phyloP scores from a whole-genome alignment of 2,113 vertebrate species.

The Onychostoma macrolepis region DNA sequence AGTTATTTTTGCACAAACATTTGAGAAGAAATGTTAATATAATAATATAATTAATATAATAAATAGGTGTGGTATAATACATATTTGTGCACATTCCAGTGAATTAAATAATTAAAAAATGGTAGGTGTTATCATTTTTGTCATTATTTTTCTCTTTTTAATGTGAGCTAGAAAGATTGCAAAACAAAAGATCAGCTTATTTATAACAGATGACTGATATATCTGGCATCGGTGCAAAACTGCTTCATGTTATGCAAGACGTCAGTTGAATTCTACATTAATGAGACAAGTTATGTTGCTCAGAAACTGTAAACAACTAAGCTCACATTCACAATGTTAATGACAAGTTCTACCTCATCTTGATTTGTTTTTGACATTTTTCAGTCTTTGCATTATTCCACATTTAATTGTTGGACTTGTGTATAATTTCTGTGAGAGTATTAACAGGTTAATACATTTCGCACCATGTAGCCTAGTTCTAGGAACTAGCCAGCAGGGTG shows the following conservation, averaged over 20 bases:
- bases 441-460: neutral
- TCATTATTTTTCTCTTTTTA: neutral
- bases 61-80: neutral
- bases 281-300: constrained; percentile 5
- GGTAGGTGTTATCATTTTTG: neutral
- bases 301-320: neutral
- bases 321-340: neutral
- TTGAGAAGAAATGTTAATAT: neutral
- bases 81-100: neutral
- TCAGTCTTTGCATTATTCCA: neutral
- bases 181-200: constrained; percentile 8
- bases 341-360: neutral
- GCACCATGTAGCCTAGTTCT: no score
- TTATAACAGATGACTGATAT: neutral
- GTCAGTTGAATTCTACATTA: neutral
- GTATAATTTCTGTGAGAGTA: neutral
- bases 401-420: neutral
- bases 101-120: neutral
- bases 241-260: neutral
- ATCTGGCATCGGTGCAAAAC: neutral
- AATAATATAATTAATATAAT: no score
- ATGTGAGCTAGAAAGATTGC: neutral
- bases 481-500: no score
- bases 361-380: neutral
- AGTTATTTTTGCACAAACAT: neutral